Conservation (phyloP, 2,797 vertebrate genomes). For the Melanotaenia maccullochi region DNA sequence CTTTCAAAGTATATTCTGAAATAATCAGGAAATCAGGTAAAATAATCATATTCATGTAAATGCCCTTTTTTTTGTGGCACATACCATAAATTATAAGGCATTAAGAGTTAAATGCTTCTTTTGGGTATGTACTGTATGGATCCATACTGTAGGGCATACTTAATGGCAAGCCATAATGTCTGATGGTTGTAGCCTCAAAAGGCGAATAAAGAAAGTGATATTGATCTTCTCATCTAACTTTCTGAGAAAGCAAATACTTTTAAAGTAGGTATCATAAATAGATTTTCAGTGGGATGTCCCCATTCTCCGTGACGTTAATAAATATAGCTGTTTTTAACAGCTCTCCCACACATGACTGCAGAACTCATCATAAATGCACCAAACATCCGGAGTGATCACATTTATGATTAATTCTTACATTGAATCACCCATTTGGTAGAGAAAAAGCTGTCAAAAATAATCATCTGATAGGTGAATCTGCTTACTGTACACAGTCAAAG, state of each 20-base stretch:
- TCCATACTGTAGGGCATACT: too few relatives aligned
- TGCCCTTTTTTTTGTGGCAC: too few relatives aligned
- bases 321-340: slow-evolving; percentile 39
- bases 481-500: neutral
- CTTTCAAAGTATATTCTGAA: neutral
- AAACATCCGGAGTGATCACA: slow-evolving; percentile 30
- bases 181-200: neutral
- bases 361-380: slow-evolving; percentile 16
- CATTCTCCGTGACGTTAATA: slow-evolving; percentile 5
- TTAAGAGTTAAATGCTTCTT: too few relatives aligned
- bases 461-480: neutral
- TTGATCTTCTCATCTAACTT: slow-evolving; percentile 2
- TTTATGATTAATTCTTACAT: slow-evolving; percentile 37
- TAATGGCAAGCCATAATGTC: neutral
- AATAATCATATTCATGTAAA: neutral
- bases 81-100: too few relatives aligned
- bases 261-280: neutral
- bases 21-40: neutral
- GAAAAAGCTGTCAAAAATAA: slow-evolving; percentile 25
- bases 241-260: slow-evolving; percentile 5
- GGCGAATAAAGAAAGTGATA: neutral
- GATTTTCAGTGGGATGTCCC: slow-evolving; percentile 13
- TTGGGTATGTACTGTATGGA: too few relatives aligned
- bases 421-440: slow-evolving; percentile 39
- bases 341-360: slow-evolving; percentile 39